Evolutionary conservation across 2,797 vertebrate species (phyloP).

Genomic region (Anguilla megastoma): DNA sequence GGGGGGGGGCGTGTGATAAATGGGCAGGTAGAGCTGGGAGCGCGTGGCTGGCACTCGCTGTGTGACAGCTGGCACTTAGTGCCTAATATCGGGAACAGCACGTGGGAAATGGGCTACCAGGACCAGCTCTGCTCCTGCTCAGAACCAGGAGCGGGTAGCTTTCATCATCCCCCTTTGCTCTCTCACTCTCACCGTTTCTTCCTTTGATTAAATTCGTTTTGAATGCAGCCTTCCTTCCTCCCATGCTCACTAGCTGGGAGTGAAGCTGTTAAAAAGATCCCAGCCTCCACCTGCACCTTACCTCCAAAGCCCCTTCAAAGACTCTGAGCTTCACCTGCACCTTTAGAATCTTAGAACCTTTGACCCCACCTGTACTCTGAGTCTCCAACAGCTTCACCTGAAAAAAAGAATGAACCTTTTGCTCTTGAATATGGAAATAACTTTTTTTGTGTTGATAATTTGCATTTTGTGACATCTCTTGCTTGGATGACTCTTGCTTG

Average conservation of each 20-base stretch:
- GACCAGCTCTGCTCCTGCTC: constrained; percentile 1
- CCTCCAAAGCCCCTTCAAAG: neutral
- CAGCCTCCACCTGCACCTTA: neutral
- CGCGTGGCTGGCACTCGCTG: constrained; percentile 38
- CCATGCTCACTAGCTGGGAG: neutral
- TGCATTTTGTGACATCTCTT: no score
- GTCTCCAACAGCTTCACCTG: neutral
- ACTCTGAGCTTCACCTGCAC: neutral
- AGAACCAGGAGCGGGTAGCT: neutral
- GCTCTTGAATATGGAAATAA: neutral
- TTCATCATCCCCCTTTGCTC: neutral
- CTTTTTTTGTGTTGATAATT: no score
- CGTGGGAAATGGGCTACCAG: constrained; percentile 18
- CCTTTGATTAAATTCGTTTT: constrained; percentile 16
- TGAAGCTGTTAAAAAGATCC: neutral
- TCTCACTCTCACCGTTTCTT: constrained; percentile 8
- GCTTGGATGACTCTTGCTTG: neutral
- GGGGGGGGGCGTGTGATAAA: constrained; percentile 63
- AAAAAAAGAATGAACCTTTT: neutral
- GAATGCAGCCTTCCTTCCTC: neutral
- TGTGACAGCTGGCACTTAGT: constrained; percentile 67
- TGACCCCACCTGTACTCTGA: neutral
- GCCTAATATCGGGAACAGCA: constrained; percentile 29
- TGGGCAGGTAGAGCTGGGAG: constrained; percentile 48
- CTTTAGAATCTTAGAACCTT: neutral